These are phyloP conservation scores for Pelmatolapia mariae DNA, from an alignment of 2,113 vertebrate species.

Conservation along the genomic window DNA sequence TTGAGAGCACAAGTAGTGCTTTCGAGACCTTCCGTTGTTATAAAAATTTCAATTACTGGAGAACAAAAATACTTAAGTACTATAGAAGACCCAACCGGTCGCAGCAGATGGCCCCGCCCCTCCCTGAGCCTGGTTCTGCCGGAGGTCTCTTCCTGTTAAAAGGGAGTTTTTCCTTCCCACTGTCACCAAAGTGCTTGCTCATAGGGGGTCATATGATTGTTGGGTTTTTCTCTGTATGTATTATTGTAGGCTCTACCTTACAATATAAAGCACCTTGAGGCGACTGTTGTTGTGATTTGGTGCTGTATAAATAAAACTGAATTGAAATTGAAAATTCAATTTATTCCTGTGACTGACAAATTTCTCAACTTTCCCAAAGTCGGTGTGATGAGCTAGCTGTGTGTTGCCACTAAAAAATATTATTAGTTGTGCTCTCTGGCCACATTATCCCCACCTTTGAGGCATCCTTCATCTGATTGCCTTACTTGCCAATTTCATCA, in stretches of 20 bases:
- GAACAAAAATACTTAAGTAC: background rate
- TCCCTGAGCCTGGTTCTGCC: background rate
- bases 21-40: background rate
- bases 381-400: background rate
- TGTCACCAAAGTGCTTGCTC: background rate
- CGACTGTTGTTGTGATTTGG: accelerated
- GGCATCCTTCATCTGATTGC: too few relatives aligned
- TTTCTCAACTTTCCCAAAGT: background rate
- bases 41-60: background rate
- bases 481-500: too few relatives aligned
- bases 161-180: background rate
- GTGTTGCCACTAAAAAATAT: background rate
- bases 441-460: too few relatives aligned
- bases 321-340: background rate
- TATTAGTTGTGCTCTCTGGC: background rate
- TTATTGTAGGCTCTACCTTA: background rate
- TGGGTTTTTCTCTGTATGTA: background rate
- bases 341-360: background rate
- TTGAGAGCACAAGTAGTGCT: background rate
- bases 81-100: background rate
- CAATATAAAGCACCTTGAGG: background rate
- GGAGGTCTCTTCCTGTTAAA: background rate
- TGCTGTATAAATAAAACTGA: background rate
- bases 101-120: background rate
- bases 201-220: background rate